A percentile compares a stretch with the other conserved stretches of the same genome.
Evolutionary conservation across 92 coral and sea anemone genomes (phyloP).

Genomic region (Metridium senile): DNA sequence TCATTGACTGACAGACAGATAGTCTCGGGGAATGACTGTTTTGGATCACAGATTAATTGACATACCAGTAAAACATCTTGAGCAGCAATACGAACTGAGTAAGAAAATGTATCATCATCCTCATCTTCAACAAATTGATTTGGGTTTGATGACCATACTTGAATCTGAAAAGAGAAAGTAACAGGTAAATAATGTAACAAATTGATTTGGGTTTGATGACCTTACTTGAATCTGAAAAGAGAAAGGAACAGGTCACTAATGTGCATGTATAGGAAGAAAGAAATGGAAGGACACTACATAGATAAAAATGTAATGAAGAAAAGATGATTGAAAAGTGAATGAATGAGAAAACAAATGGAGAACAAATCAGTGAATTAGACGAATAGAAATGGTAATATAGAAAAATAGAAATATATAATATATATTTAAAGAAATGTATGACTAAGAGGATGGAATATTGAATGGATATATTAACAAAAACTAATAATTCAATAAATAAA

Average conservation of each 20-base stretch:
- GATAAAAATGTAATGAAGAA: neutral
- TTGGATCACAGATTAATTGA: neutral
- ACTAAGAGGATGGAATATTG: too few species aligned
- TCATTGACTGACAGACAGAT: too few species aligned
- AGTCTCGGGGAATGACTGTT: neutral
- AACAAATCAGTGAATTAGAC: too few species aligned
- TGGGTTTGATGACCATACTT: constrained; percentile 91
- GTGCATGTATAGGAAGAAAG: too few species aligned
- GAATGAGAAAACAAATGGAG: too few species aligned
- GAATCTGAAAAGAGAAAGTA: constrained; percentile 51
- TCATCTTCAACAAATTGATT: constrained; percentile 99
- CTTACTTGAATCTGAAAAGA: constrained; percentile 76
- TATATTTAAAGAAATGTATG: too few species aligned
- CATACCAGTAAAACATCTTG: constrained; percentile 92
- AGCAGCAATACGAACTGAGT: constrained; percentile 97
- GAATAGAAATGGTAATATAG: too few species aligned
- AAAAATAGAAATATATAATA: too few species aligned
- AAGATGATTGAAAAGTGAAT: neutral
- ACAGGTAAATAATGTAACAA: constrained; percentile 62
- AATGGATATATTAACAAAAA: too few species aligned
- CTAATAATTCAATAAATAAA: too few species aligned
- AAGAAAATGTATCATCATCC: constrained; percentile 97
- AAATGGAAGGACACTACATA: neutral
- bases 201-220: constrained; percentile 93
- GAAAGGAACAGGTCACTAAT: neutral